Conservation (phyloP, 1,140 invertebrate genomes). For the Bombus difficillimus region DNA sequence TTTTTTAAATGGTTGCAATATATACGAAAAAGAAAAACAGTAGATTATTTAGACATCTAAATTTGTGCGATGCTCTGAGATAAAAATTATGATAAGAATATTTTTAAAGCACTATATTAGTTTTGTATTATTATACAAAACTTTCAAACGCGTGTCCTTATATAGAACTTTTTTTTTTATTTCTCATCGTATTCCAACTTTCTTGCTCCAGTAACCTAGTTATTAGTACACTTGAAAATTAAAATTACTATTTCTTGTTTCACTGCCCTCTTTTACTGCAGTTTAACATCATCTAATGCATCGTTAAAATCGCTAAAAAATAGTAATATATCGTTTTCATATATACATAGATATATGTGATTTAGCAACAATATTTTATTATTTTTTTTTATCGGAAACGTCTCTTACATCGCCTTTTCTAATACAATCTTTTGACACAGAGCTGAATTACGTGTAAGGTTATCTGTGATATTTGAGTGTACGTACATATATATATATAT, state of each 20-base stretch:
- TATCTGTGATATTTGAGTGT: background rate
- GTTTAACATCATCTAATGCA: background rate
- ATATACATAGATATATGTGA: no score
- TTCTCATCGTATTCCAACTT: slow-evolving; percentile 17
- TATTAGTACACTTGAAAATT: slow-evolving; percentile 34
- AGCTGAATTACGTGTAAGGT: background rate
- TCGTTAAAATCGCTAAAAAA: background rate
- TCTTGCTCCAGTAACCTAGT: slow-evolving; percentile 62
- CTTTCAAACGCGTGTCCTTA: slow-evolving; percentile 38
- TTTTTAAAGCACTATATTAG: background rate
- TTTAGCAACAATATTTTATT: no score
- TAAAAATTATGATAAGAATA: background rate
- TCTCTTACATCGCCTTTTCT: no score
- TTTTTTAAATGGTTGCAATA: background rate
- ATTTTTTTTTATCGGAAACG: no score
- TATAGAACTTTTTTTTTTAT: slow-evolving; percentile 36
- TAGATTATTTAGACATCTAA: background rate
- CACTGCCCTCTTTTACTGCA: background rate
- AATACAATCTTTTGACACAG: no score
- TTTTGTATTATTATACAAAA: slow-evolving; percentile 20
- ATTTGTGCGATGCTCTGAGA: background rate
- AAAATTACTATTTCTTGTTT: background rate
- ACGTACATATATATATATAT: no score
- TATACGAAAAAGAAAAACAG: background rate
- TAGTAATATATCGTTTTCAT: no score